Base-by-base conservation (phyloP, 64 coral and sea anemone species). In the Anthopleura sola region DNA sequence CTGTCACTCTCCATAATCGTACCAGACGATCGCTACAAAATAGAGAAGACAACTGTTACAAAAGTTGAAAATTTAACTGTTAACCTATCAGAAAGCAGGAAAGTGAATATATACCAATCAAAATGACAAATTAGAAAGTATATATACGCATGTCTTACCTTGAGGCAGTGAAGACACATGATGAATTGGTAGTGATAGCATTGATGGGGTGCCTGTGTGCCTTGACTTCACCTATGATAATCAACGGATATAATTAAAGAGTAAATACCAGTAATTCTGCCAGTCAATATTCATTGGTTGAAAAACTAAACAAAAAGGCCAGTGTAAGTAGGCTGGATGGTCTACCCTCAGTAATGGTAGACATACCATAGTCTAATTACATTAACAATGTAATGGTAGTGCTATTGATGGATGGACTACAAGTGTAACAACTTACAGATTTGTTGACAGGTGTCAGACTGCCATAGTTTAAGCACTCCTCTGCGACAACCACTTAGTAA, bases 161-260 rank as follows among this genome's bases (percentile, higher is more conserved):
- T 88, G 95, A 98, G 0, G 95, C 95, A 31, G 95, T 98, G 80
- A 98, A 98, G 49, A 98, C 92, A 71, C 83, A 94, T 1, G 92
- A 92, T 13, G 95, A 98, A 74, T 98, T 98, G n/a, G 92, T 98
- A 79, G 86, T 87, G 54, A 98, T 84, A 32, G 95, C 95, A 55
- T 98, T 93, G 60, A 98, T 98, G 21, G 95, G 95, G 81, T 98
- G 92, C 39, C 93, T 91, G 80, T 98, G 95, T 32, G 95, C 95
- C 78, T 87, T 93, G 34, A 98, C 88, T 86, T 94, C 95, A 89
- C 92, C 95, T 98, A 57, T 21, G 13, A 53, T 14, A 53, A 53
- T 53, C 50, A 53, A 53, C 0, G 13, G 0, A 17, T 53, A 53
- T 12, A 53, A 44, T 1, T 0, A 44, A 44, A 44, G 40, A 44